Conservation (phyloP, 1,140 invertebrate genomes). For the Arion vulgaris region DNA sequence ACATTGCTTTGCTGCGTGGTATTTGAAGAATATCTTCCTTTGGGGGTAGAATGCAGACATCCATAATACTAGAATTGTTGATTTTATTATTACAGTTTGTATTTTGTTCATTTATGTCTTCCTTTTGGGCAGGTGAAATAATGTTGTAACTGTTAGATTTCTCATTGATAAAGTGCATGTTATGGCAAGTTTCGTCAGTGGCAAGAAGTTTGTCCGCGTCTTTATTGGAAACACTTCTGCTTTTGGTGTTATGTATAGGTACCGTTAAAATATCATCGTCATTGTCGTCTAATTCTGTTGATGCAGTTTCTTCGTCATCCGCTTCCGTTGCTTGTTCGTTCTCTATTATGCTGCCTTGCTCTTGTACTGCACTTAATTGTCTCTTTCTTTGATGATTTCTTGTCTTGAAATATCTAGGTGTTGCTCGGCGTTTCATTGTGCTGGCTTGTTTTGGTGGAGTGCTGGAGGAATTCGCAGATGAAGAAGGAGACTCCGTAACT, state of each 20-base stretch:
- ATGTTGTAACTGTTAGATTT: not conserved
- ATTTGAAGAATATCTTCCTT: not conserved
- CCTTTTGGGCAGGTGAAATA: not conserved
- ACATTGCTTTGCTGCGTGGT: not conserved
- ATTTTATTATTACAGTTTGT: not conserved
- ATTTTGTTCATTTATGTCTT: not conserved
- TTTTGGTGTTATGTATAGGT: not conserved
- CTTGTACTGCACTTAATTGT: constrained; percentile 12
- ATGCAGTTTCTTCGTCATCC: not conserved
- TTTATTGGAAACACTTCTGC: not conserved
- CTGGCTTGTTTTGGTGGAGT: not conserved
- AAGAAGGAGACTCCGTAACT: not conserved
- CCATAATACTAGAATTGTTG: not conserved
- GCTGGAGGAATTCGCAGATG: not conserved
- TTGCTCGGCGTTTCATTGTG: not conserved
- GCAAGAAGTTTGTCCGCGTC: not conserved
- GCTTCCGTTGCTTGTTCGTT: not conserved
- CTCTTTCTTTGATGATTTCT: not conserved
- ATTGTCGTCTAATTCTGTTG: not conserved
- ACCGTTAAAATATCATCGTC: not conserved
- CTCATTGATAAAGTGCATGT: not conserved
- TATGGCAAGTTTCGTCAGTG: not conserved
- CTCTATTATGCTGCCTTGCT: not conserved
- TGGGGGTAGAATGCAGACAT: not conserved
- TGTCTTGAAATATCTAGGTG: not conserved